Evolutionary conservation across 2,888 invertebrate genomes (phyloP).

Genomic region (Dryobotodes eremita): DNA sequence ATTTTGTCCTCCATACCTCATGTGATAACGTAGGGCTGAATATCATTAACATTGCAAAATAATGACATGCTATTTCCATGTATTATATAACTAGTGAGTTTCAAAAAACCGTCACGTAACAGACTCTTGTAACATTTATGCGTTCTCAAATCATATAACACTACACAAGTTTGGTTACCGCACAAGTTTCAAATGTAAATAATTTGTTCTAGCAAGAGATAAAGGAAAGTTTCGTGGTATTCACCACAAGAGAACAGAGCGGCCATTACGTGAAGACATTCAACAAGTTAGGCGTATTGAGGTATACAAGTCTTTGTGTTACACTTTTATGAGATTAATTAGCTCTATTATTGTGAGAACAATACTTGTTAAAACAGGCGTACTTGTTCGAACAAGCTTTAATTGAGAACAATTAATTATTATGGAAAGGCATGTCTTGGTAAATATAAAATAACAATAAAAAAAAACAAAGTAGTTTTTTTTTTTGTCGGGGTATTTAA

Average conservation of each 20-base stretch:
- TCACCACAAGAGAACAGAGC: conserved; percentile 74
- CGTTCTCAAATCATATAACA: conserved; percentile 47
- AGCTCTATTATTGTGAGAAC: conserved; percentile 42
- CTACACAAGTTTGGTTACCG: conserved; percentile 37
- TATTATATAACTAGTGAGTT: neutral
- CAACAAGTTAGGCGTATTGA: conserved; percentile 82
- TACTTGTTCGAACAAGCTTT: conserved; percentile 34
- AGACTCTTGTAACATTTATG: neutral
- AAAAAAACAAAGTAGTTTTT: too few relatives aligned
- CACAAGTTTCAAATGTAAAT: conserved; percentile 56
- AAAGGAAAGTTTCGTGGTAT: conserved; percentile 86
- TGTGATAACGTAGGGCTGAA: neutral
- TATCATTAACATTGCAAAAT: neutral
- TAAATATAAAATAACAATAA: conserved; percentile 3
- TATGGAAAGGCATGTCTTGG: neutral
- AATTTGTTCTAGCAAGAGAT: conserved; percentile 85
- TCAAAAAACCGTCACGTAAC: conserved; percentile 8
- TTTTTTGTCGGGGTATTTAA: neutral
- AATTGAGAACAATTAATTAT: conserved; percentile 32
- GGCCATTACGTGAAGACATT: conserved; percentile 77
- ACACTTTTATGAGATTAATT: conserved; percentile 57
- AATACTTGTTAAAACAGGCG: conserved; percentile 44
- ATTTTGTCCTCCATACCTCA: neutral
- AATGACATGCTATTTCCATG: neutral
- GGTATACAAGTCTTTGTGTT: conserved; percentile 70